These are phyloP conservation scores for Sanderia malayensis DNA, from an alignment of 30 jellyfish, hydroid and myxozoan species.

Conservation along the genomic window DNA sequence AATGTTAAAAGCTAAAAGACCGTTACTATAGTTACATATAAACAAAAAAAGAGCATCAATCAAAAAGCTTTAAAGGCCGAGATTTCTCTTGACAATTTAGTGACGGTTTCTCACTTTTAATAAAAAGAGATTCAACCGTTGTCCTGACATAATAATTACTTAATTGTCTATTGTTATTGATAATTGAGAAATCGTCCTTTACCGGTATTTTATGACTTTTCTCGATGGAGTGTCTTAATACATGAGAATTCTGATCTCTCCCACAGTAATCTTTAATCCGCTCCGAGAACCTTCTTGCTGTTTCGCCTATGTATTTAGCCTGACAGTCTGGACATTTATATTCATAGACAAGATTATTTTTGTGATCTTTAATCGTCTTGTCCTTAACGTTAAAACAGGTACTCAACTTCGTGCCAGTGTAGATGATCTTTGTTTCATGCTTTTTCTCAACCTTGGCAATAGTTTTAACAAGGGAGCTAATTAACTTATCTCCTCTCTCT, in stretches of 20 bases:
- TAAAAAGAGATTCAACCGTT: background rate
- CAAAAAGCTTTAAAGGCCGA: slow-evolving; percentile 5
- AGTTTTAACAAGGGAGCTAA: background rate
- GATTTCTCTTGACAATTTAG: slow-evolving; percentile 23
- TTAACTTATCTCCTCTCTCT: background rate
- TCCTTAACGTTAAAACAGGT: slow-evolving; percentile 6
- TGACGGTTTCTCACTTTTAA: slow-evolving; percentile 9
- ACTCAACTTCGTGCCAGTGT: slow-evolving; percentile 28
- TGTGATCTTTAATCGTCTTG: slow-evolving; percentile 1
- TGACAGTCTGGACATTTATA: slow-evolving; percentile 4
- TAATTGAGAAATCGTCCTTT: background rate
- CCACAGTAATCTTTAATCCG: slow-evolving; percentile 6
- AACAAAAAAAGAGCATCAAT: no score
- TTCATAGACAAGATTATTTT: background rate
- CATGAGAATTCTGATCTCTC: slow-evolving; percentile 3
- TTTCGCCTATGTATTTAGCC: slow-evolving; percentile 3
- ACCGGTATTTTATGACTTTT: background rate
- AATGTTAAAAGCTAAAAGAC: no score
- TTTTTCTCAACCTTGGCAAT: background rate
- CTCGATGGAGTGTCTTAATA: slow-evolving; percentile 7
- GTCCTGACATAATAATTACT: background rate
- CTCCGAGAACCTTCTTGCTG: slow-evolving; percentile 9
- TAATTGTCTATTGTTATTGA: background rate
- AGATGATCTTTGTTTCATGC: background rate
- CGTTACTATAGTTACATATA: no score